Base-by-base conservation (phyloP, 1,140 invertebrate species). In the Whitmania pigra region DNA sequence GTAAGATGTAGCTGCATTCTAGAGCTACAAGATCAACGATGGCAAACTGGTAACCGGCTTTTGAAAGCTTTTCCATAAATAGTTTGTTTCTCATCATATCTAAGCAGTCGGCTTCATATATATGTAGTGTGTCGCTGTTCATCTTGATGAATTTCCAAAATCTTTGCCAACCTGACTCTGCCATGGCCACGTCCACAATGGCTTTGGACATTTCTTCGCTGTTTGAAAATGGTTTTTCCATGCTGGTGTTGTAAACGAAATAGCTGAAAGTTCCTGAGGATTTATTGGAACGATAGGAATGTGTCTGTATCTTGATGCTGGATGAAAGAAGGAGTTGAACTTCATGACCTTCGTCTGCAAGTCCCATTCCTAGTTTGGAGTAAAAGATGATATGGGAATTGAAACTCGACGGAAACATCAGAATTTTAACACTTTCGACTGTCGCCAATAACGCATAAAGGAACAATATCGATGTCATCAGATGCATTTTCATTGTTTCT, bases 321-420 rank as follows among this genome's bases (percentile, higher is more conserved):
- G n/a, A 11, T 29, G 67, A n/a, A 68, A 43, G 20, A 13, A 68
- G 27, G 36, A 68, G 20, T 15, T 68, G 11, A 15, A 68, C 67
- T 15, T 68, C n/a, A 43, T 68, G 67, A n/a, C 67, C 67, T 9
- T 31, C 22, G 9, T 40, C 36, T 7, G 67, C 67, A n/a, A 68
- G 67, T n/a, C 67, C 67, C n/a, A 15, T n/a, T 29, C 67, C 67
- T 0, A 68, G 36, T 15, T 29, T 29, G 0, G 67, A 27, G 67
- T n/a, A 68, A 31, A n/a, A 4, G 13, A 68, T n/a, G 67, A 29
- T 18, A n/a, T 68, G 67, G 11, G 67, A 68, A 31, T 68, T 68
- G 25, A 68, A 13, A 25, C 36, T 68, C 11, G 20, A n/a, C n/a
- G 67, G 67, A 68, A 40, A n/a, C 67, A 68, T 22, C 27, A 68